Percentiles rank a stretch among this genome's conserved stretches.
Conservation (phyloP, 2,797 vertebrate genomes). For the Falco biarmicus region DNA sequence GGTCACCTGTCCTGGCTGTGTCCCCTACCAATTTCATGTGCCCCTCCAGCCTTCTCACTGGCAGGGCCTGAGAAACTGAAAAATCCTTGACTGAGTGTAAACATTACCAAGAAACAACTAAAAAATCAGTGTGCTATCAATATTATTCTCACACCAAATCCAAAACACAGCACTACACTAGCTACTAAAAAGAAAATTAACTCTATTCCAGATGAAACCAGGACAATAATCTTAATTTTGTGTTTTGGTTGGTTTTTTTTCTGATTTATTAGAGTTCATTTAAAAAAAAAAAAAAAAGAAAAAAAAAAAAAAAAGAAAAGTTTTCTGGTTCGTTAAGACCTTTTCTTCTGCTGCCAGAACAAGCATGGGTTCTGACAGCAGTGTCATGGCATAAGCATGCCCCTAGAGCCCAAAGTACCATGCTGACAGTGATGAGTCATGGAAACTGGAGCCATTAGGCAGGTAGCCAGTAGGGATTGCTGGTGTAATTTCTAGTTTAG, state of each 20-base stretch:
- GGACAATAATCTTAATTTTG: neutral
- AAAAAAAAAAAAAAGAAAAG: neutral
- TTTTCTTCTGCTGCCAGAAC: neutral
- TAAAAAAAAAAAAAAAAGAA: neutral
- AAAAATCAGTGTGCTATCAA: too few species aligned
- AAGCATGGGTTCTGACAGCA: neutral
- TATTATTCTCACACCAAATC: too few species aligned
- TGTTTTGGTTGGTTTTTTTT: neutral
- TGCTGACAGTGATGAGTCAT: neutral
- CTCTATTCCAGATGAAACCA: too few species aligned
- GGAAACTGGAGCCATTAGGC: neutral
- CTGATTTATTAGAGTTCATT: neutral
- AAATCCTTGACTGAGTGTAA: too few species aligned
- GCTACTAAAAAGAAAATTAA: too few species aligned
- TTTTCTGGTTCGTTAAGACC: neutral
- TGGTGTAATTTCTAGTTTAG: neutral
- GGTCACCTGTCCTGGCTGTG: too few species aligned
- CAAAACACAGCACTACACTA: too few species aligned
- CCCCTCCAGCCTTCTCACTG: too few species aligned
- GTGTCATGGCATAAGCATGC: accelerated
- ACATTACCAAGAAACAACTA: too few species aligned
- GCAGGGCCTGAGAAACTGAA: too few species aligned
- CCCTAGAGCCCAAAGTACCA: neutral
- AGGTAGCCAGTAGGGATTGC: neutral
- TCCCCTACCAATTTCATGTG: too few species aligned